Base-by-base conservation (phyloP, 2,888 invertebrate genomes). In the Morpho helenor region DNA sequence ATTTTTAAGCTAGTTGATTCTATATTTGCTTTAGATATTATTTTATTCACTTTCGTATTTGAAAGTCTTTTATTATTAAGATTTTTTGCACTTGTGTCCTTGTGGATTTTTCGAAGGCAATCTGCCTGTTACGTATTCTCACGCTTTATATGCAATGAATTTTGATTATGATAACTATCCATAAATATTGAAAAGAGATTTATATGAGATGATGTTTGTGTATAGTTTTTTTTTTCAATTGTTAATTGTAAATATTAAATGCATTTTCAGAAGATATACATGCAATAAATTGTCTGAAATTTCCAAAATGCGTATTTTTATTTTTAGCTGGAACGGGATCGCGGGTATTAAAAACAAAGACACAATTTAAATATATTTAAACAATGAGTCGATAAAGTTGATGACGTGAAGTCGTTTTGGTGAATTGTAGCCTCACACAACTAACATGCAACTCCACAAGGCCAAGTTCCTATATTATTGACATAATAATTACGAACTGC, bases 361-460 rank as follows among this genome's bases (percentile, higher is more conserved):
- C 53, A 31, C 31, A 31, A 31, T 51, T 55, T 50, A 39, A 52
- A 62, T 63, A 66, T 65, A 68, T 61, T 62, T 9, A 62, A 62
- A 60, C 70, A 74, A 78, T 75, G 75, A 77, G 82, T 84, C 75
- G 72, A 85, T 88, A 85, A 80, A 87, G 90, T 90, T 87, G 90
- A 90, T 90, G 90, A 87, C 88, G 90, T 89, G 89, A 75, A 77
- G 81, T 83, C 81, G 77, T 80, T 56, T 77, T 80, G 80, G 80
- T 75, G 77, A 77, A 74, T 77, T 82, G 85, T 84, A 87, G 86
- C 82, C 90, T 89, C 84, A 89, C 88, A 89, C 79, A 77, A 91
- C 90, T 91, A 91, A 91, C 89, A 83, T 76, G 84, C 87, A 84
- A 84, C 87, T 90, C 91, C 91, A 91, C 91, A 91, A 91, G 91